A percentile compares a stretch with the other conserved stretches of the same genome.
These are phyloP conservation scores for Chrysolina oricalcia DNA, from an alignment of 2,888 invertebrate genomes.

Conservation along the genomic window DNA sequence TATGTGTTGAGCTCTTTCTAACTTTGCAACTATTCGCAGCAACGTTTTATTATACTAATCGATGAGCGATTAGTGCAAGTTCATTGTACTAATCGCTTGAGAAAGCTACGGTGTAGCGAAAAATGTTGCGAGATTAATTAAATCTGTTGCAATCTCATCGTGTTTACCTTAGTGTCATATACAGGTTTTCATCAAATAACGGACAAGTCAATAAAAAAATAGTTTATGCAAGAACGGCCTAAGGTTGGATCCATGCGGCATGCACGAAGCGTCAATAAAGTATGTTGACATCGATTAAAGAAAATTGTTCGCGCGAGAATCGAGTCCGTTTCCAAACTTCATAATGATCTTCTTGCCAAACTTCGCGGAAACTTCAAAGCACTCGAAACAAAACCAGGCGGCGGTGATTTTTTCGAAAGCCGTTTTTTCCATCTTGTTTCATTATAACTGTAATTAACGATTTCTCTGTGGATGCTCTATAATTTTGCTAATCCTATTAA, in stretches of 20 bases:
- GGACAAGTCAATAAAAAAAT: too few relatives aligned
- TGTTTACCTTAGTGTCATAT: too few relatives aligned
- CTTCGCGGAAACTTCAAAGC: slow-evolving; percentile 8
- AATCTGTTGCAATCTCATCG: too few relatives aligned
- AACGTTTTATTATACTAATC: too few relatives aligned
- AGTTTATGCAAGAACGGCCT: background rate
- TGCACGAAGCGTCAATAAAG: background rate
- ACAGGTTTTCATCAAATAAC: too few relatives aligned
- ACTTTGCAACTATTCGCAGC: too few relatives aligned
- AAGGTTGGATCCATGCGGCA: background rate
- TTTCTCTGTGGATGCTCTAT: slow-evolving; percentile 68
- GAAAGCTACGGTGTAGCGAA: too few relatives aligned
- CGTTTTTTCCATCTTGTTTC: slow-evolving; percentile 49
- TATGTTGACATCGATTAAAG: background rate
- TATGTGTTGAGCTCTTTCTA: too few relatives aligned
- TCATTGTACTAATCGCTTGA: too few relatives aligned
- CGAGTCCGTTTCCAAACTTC: background rate
- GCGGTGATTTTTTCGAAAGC: slow-evolving; percentile 18
- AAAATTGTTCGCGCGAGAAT: background rate
- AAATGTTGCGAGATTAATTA: too few relatives aligned
- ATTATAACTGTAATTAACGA: slow-evolving; percentile 65
- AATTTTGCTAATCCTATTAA: slow-evolving; percentile 72
- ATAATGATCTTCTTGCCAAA: too few relatives aligned
- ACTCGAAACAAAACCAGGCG: background rate
- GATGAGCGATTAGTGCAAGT: too few relatives aligned